Evolutionary conservation across 2,797 vertebrate genomes (phyloP), one percentile per base, ranked within the genome.

Genomic region (Leptatherina wallacei): DNA sequence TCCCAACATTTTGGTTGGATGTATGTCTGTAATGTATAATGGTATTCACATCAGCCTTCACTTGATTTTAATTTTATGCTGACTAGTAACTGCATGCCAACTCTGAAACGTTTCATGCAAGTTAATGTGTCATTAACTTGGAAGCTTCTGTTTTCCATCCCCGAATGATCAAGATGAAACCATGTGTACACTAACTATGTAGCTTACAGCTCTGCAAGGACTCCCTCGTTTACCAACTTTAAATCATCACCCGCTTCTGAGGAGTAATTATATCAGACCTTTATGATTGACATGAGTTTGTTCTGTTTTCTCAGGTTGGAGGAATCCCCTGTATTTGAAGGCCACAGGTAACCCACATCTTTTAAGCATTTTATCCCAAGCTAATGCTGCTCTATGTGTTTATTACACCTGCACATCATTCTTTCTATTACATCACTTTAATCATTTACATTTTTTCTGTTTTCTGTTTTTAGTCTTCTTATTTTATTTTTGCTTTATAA

Each of bases 241-340:
- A 47, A 47, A 47, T n/a, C 9, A 7, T 47, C 1, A 9, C 8
- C 8, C 20, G 6, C 8, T n/a, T n/a, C 20, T 20, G 2, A 20
- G 42, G 16, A 44, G 6, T 7, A 22, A n/a, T 51, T 24, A 52
- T 5, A 52, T 52, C n/a, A 52, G n/a, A 24, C n/a, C 4, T 12
- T 22, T 24, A 52, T 52, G 22, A 3, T 60, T 59, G 32, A 40
- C 71, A 84, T 85, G 86, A 89, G 84, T 87, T 91, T 90, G 85
- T 91, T 83, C 64, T 59, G 6, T 92, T 90, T 75, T 78, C 13
- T 77, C 94, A 98, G 97, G 95, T 94, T 94, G 93, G 96, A 97
- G 86, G 96, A 97, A 85, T 94, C 94, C 13, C 94, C 95, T 90
- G 91, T 93, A 57, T 96, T 93, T 91, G 96, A 97, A 91, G 94